Conservation (phyloP, 1,140 invertebrate species). For the Delia radicum region DNA sequence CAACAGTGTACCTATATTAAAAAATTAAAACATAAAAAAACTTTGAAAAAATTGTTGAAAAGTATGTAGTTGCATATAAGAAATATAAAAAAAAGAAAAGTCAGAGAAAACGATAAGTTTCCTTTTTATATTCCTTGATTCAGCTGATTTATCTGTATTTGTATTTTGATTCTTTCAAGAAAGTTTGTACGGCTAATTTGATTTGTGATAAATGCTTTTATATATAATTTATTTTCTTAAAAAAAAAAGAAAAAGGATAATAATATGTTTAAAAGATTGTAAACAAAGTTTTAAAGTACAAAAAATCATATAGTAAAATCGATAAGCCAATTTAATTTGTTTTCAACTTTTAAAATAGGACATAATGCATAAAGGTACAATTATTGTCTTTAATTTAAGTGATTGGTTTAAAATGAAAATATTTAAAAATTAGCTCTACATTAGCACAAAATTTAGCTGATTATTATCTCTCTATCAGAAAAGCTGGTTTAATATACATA, state of each 20-base stretch:
- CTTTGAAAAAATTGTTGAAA: not conserved
- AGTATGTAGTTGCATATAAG: not conserved
- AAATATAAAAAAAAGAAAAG: not conserved
- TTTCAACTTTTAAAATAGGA: not conserved
- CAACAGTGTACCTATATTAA: not conserved
- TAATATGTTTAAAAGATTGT: not conserved
- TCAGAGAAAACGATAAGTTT: not conserved
- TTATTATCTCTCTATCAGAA: too few relatives aligned
- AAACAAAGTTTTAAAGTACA: not conserved
- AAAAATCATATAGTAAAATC: not conserved
- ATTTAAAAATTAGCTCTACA: too few relatives aligned
- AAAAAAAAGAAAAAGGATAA: not conserved
- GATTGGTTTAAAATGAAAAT: too few relatives aligned
- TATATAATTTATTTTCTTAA: not conserved
- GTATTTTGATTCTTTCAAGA: slow-evolving; percentile 9
- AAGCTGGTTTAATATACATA: too few relatives aligned
- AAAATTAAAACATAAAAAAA: not conserved
- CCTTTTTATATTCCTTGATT: not conserved
- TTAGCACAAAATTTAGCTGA: too few relatives aligned
- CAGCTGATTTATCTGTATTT: slow-evolving; percentile 21
- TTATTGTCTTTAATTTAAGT: too few relatives aligned
- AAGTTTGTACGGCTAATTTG: slow-evolving; percentile 27
- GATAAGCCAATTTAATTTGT: not conserved
- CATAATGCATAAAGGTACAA: not conserved
- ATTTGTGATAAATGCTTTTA: slow-evolving; percentile 28